Conservation (phyloP, 2,797 vertebrate genomes). For the Pogoniulus pusillus region DNA sequence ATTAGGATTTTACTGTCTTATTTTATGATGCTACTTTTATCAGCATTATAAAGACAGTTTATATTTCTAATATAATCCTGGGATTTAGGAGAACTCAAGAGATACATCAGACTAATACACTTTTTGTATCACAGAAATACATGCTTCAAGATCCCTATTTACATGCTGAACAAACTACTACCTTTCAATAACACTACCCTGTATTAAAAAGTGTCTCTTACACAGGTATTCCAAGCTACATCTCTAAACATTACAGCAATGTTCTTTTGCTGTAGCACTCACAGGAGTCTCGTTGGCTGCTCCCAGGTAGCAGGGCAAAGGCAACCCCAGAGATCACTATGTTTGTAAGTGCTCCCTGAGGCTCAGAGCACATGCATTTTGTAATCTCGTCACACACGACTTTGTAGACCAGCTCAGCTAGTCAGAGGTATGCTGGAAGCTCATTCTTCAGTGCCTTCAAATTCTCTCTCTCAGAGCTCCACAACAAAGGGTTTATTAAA, state of each 20-base stretch:
- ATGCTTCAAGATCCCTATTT: background rate
- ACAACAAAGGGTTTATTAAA: background rate
- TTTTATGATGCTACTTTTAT: background rate
- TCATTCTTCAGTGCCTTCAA: background rate
- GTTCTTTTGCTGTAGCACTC: background rate
- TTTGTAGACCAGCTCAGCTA: background rate
- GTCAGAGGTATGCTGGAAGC: background rate
- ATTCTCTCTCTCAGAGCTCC: background rate
- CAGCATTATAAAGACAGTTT: background rate
- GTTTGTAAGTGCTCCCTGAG: background rate
- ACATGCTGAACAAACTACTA: background rate
- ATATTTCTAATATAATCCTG: background rate
- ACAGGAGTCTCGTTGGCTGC: background rate
- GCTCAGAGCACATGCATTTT: background rate
- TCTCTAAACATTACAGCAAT: background rate
- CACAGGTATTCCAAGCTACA: background rate
- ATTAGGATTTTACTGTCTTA: background rate
- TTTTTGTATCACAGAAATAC: background rate
- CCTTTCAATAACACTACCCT: background rate
- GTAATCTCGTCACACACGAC: background rate
- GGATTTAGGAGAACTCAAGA: background rate
- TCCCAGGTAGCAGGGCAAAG: background rate
- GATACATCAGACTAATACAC: background rate
- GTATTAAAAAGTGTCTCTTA: background rate
- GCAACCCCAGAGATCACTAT: fast-evolving